Conservation (phyloP, 92 coral and sea anemone species). For the Ricordea florida region DNA sequence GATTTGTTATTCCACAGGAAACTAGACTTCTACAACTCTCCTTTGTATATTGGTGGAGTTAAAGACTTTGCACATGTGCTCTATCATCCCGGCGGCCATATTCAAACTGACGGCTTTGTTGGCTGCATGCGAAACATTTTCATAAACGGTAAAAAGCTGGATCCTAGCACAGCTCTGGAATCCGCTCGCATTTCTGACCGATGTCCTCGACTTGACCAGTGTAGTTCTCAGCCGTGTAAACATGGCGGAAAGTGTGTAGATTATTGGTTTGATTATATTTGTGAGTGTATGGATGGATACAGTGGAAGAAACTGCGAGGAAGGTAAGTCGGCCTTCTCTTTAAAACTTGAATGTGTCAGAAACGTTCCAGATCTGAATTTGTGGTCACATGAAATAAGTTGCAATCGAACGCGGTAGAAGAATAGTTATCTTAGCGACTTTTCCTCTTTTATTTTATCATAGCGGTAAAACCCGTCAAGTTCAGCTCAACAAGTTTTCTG, state of each 20-base stretch:
- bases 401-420: too few relatives aligned
- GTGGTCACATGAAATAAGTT: too few relatives aligned
- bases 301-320: slow-evolving; percentile 77
- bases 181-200: slow-evolving; percentile 58
- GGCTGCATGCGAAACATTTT: slow-evolving; percentile 95
- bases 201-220: slow-evolving; percentile 85
- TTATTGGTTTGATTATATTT: slow-evolving; percentile 86
- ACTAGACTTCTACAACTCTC: slow-evolving; percentile 74
- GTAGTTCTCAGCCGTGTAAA: slow-evolving; percentile 59
- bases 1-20: slow-evolving; percentile 43
- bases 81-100: slow-evolving; percentile 67
- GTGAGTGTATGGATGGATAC: slow-evolving; percentile 80
- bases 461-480: slow-evolving; percentile 73
- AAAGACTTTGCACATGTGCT: slow-evolving; percentile 74
- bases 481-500: slow-evolving; percentile 71
- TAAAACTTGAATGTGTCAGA: too few relatives aligned
- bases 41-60: slow-evolving; percentile 87
- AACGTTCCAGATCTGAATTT: too few relatives aligned
- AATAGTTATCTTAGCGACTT: too few relatives aligned
- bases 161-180: slow-evolving; percentile 42
- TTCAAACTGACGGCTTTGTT: slow-evolving; percentile 79
- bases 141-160: slow-evolving; percentile 65
- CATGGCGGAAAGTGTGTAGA: slow-evolving; percentile 85
- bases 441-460: too few relatives aligned
- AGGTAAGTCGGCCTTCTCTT: slow-evolving; percentile 70